Percentiles rank a stretch among this genome's conserved stretches.
These are phyloP conservation scores for Enteromius radiatus DNA, from an alignment of 2,797 vertebrate species.

Conservation along the genomic window DNA sequence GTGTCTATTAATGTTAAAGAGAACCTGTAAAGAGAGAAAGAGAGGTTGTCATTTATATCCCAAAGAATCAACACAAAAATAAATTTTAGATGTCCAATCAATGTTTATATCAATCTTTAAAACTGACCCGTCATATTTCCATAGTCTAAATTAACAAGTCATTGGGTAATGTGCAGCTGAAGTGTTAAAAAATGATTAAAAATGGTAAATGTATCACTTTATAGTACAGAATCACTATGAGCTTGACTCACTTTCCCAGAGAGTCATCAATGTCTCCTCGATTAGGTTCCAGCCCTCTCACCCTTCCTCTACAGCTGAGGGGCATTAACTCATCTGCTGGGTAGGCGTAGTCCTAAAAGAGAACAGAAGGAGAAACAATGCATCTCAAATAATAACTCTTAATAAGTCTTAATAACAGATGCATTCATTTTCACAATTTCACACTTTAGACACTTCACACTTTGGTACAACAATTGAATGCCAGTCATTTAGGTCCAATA, in stretches of 20 bases:
- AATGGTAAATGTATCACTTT: neutral
- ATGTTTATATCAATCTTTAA: neutral
- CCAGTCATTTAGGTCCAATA: neutral
- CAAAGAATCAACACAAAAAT: neutral
- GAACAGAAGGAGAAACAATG: neutral
- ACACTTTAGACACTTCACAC: neutral
- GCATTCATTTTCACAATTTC: neutral
- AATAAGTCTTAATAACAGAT: neutral
- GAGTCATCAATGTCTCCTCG: slow-evolving; percentile 84
- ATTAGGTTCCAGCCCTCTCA: slow-evolving; percentile 82
- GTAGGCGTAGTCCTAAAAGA: slow-evolving; percentile 82
- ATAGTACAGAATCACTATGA: neutral
- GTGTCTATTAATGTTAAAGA: slow-evolving; percentile 85
- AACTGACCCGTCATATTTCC: neutral
- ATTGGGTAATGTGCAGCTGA: neutral
- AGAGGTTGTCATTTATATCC: neutral
- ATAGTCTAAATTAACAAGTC: neutral
- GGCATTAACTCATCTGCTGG: slow-evolving; percentile 87
- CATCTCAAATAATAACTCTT: neutral
- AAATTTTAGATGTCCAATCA: neutral
- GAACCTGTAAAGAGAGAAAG: slow-evolving; percentile 70
- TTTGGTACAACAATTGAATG: neutral
- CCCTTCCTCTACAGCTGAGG: slow-evolving; percentile 81
- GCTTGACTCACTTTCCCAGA: slow-evolving; percentile 79
- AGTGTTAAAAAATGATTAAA: neutral